Evolutionary conservation across 2,888 invertebrate genomes (phyloP), one percentile per base, ranked within the genome.

Genomic region (Sthenelais limicola): DNA sequence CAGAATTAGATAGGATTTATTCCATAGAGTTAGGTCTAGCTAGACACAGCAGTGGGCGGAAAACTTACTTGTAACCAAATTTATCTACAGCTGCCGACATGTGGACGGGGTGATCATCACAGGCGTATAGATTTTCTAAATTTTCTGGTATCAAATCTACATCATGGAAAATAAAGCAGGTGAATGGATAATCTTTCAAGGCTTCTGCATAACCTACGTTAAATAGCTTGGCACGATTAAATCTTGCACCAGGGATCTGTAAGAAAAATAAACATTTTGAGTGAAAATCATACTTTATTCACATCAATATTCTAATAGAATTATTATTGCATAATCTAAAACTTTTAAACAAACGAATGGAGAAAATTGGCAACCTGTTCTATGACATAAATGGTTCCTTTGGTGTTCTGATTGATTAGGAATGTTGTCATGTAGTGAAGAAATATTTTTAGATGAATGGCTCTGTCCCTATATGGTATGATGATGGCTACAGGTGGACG

Each of bases 91-190:
- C 26, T 2, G 56, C 56, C 30, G 56, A 56, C 56, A 56, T 30
- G 30, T 56, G 56, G 4, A 30, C 3, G 12, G 56, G 56, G 3
- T 56, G 56, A 21, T 32, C 30, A n/a, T n/a, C 32, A 32, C 56
- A 56, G 3, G 4, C 12, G 30, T 56, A 56, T 28, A 18, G 9
- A 18, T 33, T 32, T 18, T 30, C 9, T 21, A 12, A 4, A 32
- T 32, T 56, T 21, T 56, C 56, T 21, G 56, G 56, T 2, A 56
- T 2, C 3, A 56, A 21, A 35, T 56, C 56, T 32, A 56, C 35
- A 35, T 56, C 56, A 15, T 56, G 56, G 30, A 56, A 56, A 28
- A 56, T 56, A 21, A 56, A 56, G 56, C 56, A 56, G 30, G 30
- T 32, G n/a, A 32, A 56, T 15, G 26, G 26, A 32, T 21, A 12